Percentiles rank a stretch among this genome's conserved stretches.
Conservation (phyloP, 2,113 vertebrate species). For the Phrynosoma platyrhinos region DNA sequence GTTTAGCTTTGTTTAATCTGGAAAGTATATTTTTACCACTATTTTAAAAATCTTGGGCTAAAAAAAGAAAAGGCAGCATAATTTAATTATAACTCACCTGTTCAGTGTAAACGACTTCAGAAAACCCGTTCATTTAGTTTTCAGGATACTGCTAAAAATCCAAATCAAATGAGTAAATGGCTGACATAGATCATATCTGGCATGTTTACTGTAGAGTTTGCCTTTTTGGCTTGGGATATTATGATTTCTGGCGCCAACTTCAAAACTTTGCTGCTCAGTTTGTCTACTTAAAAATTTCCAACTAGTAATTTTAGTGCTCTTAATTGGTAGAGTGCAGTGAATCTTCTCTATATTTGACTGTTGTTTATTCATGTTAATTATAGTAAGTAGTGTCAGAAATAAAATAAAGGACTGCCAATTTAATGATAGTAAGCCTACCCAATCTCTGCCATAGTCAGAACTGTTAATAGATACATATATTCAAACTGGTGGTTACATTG, state of each 20-base stretch:
- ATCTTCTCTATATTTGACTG: constrained; percentile 67
- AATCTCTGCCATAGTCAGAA: neutral
- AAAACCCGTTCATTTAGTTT: constrained; percentile 35
- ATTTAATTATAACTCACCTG: neutral
- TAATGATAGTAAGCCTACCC: constrained; percentile 19
- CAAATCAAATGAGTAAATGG: neutral
- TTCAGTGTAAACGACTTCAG: constrained; percentile 31
- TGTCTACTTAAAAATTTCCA: constrained; percentile 67
- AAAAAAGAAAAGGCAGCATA: constrained; percentile 30
- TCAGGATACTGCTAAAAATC: constrained; percentile 46
- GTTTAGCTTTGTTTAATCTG: neutral
- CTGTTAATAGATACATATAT: neutral
- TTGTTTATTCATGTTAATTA: constrained; percentile 72
- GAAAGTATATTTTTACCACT: neutral
- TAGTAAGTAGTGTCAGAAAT: constrained; percentile 71
- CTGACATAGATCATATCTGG: constrained; percentile 24
- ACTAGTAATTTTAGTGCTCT: constrained; percentile 72
- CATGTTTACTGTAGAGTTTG: constrained; percentile 27
- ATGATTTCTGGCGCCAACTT: constrained; percentile 64
- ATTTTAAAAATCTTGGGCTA: constrained; percentile 23
- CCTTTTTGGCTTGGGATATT: constrained; percentile 46
- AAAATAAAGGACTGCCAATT: constrained; percentile 38
- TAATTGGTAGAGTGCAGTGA: constrained; percentile 72
- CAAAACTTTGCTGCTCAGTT: constrained; percentile 63
- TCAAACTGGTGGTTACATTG: neutral